Conservation (phyloP, 2,888 invertebrate genomes). For the Cheilosia vulpina region DNA sequence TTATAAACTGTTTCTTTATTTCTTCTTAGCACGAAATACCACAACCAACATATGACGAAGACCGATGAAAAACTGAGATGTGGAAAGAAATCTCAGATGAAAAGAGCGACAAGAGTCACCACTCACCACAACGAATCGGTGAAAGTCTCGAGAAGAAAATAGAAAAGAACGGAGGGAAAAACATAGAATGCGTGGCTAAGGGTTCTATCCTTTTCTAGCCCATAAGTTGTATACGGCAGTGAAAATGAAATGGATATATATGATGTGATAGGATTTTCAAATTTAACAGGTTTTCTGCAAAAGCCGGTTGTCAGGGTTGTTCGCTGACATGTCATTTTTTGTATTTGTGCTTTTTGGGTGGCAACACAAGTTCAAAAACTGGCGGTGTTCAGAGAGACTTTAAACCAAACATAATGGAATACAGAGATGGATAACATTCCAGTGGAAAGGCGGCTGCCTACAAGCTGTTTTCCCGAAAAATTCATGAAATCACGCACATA, state of each 20-base stretch:
- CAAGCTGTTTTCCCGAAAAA: no score
- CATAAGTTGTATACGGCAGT: not conserved
- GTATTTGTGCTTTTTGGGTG: conserved; percentile 20
- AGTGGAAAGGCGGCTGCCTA: no score
- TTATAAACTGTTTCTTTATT: not conserved
- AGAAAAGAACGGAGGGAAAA: conserved; percentile 20
- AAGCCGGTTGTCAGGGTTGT: conserved; percentile 56
- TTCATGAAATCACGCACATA: no score
- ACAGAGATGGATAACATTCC: no score
- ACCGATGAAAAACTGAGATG: conserved; percentile 63
- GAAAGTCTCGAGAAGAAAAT: conserved; percentile 18
- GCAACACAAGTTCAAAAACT: conserved; percentile 3
- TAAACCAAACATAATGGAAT: no score
- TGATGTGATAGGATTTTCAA: conserved; percentile 20
- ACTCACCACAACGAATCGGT: conserved; percentile 14
- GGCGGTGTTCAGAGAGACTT: conserved; percentile 10
- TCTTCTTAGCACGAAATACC: not conserved
- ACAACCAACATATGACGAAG: conserved; percentile 43
- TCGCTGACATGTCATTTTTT: conserved; percentile 34
- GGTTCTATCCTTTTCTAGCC: not conserved
- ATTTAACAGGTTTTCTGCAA: conserved; percentile 65
- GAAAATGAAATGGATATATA: conserved; percentile 1
- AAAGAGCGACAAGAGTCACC: conserved; percentile 51
- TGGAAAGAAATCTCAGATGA: conserved; percentile 11
- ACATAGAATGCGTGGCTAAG: conserved; percentile 33